A percentile compares a stretch with the other conserved stretches of the same genome.
phyloP scores from a whole-genome alignment of 2,797 vertebrate genomes.

The Oryzias dopingdopingensis region DNA sequence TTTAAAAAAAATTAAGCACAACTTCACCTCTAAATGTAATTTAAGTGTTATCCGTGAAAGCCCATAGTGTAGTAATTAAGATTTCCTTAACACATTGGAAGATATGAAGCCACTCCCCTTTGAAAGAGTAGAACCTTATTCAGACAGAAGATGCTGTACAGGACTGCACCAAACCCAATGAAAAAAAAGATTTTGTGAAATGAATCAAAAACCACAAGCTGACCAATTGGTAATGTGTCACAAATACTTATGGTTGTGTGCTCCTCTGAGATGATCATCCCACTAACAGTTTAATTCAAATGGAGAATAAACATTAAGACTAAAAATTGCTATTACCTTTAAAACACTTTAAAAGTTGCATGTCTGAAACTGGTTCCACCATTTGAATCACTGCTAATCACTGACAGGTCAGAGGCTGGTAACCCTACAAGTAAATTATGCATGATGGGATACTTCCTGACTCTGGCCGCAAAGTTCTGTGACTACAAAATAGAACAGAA shows the following conservation, averaged over 20 bases:
- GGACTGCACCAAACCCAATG: no score
- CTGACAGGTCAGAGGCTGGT: conserved; percentile 38
- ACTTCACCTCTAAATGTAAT: conserved; percentile 49
- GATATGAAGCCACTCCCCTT: conserved; percentile 49
- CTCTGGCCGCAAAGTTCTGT: conserved; percentile 26
- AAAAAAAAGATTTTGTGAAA: no score
- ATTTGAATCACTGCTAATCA: no score
- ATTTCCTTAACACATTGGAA: conserved; percentile 32
- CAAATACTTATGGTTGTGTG: neutral
- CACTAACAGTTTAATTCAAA: neutral
- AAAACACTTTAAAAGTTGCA: conserved; percentile 13
- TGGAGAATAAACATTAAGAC: neutral
- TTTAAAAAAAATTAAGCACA: conserved; percentile 72
- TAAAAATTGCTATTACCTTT: neutral
- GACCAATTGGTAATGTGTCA: conserved; percentile 1
- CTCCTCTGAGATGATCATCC: neutral
- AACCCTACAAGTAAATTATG: conserved; percentile 45
- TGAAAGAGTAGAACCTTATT: conserved; percentile 56
- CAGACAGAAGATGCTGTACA: conserved; percentile 42
- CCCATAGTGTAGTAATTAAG: conserved; percentile 24
- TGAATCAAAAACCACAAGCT: conserved; percentile 1
- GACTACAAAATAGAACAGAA: conserved; percentile 33
- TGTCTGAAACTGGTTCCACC: conserved; percentile 60
- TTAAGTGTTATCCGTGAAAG: conserved; percentile 25
- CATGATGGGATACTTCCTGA: conserved; percentile 35